phyloP scores from a whole-genome alignment of 1,140 invertebrate species.

The Nasonia longicornis region DNA sequence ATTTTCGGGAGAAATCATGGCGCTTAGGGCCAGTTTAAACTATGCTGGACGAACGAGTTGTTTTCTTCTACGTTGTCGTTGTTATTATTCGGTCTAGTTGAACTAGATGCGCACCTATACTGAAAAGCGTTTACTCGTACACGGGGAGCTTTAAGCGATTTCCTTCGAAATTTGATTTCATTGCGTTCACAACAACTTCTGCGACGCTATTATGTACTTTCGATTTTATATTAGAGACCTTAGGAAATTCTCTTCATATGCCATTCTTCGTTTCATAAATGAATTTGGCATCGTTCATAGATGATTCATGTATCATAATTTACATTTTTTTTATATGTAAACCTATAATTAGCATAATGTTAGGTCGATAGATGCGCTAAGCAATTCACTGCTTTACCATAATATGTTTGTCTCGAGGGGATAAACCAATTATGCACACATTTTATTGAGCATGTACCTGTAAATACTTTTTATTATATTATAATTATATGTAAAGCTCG shows the following conservation, averaged over 20 bases:
- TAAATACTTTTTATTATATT: conserved; percentile 25
- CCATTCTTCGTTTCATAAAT: not conserved
- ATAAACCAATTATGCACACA: not conserved
- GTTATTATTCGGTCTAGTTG: not conserved
- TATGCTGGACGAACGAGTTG: not conserved
- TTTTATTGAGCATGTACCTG: not conserved
- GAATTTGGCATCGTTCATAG: not conserved
- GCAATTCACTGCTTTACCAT: not conserved
- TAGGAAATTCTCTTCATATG: not conserved
- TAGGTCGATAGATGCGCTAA: not conserved
- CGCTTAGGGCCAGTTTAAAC: not conserved
- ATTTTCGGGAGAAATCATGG: not conserved
- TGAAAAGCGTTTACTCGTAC: not conserved
- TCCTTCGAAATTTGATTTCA: too few relatives aligned
- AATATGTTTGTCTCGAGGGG: not conserved
- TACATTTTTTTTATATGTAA: not conserved
- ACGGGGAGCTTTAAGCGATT: not conserved
- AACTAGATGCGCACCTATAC: not conserved
- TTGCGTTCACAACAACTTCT: too few relatives aligned
- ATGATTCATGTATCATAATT: not conserved
- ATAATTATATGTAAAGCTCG: not conserved
- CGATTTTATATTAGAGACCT: too few relatives aligned
- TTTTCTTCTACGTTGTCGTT: not conserved
- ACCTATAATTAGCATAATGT: not conserved
- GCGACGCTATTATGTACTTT: too few relatives aligned